Base-by-base conservation (phyloP, 2,888 invertebrate genomes). In the Epistrophe grossulariae region DNA sequence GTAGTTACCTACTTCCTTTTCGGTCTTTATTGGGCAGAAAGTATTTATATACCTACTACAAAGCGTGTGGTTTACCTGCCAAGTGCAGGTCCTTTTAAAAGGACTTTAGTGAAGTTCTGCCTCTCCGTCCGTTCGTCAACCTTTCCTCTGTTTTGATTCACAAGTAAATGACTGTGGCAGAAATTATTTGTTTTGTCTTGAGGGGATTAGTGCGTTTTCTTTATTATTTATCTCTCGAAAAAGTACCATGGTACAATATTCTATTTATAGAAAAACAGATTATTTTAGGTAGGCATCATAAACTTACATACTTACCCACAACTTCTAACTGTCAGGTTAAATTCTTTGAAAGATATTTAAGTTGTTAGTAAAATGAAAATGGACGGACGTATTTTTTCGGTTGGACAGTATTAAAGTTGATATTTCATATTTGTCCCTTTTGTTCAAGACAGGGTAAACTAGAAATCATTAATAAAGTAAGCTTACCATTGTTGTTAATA, bases 201-300 rank as follows among this genome's bases (percentile, higher is more conserved):
- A 9, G 43, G 62, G 43, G 43, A 62, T 62, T 62, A 43, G 62
- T 24, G 62, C 15, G 40, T 62, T 62, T 62, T 62, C 15, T 15
- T 24, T 62, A 19, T 62, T 62, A 19, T 19, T 52, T 11, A 13
- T 13, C 13, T 15, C 15, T 55, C 1, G 3, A 0, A 40, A 13
- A 24, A 40, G 15, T 35, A 35, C 24, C 9, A 15, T 24, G 0
- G 17, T 13, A 43, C 17, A 55, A 4, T 13, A 35, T 62, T 43
- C n/a, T 62, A 62, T 62, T 62, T 62, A 15, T 62, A 62, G 43
- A 62, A 62, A 17, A 17, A 62, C 40, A 19, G 40, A 62, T 24
- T 35, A 40, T 40, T 15, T 4, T 5, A 24, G 24, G 31, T 31
- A 31, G 5, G 31, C 5, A 31, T 15, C 40, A 1, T 11, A 35